phyloP scores from a whole-genome alignment of 2,113 vertebrate species.

The Theristicus caerulescens region DNA sequence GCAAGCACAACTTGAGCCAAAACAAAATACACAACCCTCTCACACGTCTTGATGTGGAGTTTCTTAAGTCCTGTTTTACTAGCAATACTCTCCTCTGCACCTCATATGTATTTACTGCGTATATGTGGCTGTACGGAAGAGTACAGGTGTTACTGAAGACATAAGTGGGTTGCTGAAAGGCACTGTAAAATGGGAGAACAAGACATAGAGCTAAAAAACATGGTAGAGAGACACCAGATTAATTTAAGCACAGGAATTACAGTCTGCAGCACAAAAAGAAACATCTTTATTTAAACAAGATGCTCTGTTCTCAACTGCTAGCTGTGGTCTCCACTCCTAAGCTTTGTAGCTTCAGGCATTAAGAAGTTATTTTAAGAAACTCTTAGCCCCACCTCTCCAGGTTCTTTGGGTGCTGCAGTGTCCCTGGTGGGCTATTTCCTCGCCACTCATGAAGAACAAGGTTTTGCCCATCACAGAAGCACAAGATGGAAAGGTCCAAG shows the following conservation, averaged over 20 bases:
- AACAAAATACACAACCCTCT: background rate
- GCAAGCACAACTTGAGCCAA: background rate
- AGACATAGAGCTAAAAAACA: background rate
- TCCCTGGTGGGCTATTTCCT: background rate
- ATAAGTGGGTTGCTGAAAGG: background rate
- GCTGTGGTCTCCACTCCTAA: background rate
- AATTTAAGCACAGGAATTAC: background rate
- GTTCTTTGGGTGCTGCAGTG: background rate
- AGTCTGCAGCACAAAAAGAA: background rate
- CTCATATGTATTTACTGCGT: accelerated
- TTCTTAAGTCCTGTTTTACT: background rate
- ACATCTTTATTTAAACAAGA: background rate
- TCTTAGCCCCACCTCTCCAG: background rate
- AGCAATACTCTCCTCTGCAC: background rate
- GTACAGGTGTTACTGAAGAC: background rate
- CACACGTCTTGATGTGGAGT: background rate
- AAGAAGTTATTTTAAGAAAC: background rate
- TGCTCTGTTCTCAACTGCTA: background rate
- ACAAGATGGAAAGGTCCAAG: background rate
- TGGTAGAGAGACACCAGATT: background rate
- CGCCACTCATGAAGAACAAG: background rate
- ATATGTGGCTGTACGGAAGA: background rate
- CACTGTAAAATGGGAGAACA: background rate
- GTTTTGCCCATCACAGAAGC: background rate
- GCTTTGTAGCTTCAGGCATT: background rate